These are phyloP conservation scores for Albula goreensis DNA, from an alignment of 2,113 vertebrate species.

Conservation along the genomic window DNA sequence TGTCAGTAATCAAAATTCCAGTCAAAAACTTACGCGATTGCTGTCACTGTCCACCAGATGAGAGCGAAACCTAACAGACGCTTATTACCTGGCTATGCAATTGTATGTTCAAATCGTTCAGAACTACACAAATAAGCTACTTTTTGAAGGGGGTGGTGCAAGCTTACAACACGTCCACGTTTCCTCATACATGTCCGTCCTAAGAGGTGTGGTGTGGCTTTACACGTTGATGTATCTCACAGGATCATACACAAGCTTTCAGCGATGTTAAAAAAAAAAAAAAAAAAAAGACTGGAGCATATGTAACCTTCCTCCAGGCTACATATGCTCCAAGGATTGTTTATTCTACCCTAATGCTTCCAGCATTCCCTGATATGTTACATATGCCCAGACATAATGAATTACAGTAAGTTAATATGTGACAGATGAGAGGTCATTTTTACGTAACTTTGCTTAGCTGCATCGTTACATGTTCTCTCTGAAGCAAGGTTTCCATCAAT, in stretches of 20 bases:
- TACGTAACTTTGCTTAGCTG: constrained; percentile 50
- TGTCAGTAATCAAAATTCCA: neutral
- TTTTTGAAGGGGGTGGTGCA: neutral
- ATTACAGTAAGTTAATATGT: constrained; percentile 40
- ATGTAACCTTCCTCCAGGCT: too few relatives aligned
- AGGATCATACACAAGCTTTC: neutral
- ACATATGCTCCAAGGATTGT: too few relatives aligned
- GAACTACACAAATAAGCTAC: neutral
- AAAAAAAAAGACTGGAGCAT: too few relatives aligned
- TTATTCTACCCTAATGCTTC: too few relatives aligned
- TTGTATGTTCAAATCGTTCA: neutral
- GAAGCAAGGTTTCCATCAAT: constrained; percentile 18
- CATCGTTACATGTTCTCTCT: constrained; percentile 27
- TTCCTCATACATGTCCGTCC: neutral
- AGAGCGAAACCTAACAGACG: neutral
- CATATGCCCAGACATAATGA: constrained; percentile 33
- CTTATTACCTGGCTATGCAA: neutral
- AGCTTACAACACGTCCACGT: neutral
- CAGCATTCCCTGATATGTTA: neutral
- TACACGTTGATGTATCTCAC: neutral
- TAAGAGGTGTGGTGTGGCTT: neutral
- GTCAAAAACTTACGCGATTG: constrained; percentile 12
- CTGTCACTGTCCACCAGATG: neutral
- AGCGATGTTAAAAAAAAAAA: too few relatives aligned
- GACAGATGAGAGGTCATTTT: constrained; percentile 59